These are phyloP conservation scores for Petrocephalus zakoni DNA, from an alignment of 2,113 vertebrate species.

Conservation along the genomic window DNA sequence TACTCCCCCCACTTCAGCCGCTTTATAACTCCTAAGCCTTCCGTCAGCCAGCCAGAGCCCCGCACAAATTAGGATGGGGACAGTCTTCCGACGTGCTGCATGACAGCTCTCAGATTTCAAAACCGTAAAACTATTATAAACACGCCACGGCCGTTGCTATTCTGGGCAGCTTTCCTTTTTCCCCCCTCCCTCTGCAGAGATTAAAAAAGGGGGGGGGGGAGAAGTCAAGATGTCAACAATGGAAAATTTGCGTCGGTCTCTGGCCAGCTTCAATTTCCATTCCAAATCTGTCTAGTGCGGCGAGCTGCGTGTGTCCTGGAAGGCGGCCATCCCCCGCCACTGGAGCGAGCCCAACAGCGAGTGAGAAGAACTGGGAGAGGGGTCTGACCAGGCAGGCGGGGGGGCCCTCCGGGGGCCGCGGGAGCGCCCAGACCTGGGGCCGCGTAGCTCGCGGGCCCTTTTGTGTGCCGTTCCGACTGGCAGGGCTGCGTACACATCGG, in stretches of 20 bases:
- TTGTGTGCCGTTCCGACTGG: slow-evolving; percentile 25
- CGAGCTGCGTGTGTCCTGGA: slow-evolving; percentile 25
- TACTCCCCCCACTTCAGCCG: background rate
- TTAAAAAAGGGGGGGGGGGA: background rate
- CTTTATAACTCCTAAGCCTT: background rate
- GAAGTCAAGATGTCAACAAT: slow-evolving; percentile 41
- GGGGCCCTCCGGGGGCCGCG: background rate
- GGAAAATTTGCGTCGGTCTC: slow-evolving; percentile 34
- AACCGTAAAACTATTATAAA: slow-evolving; percentile 24
- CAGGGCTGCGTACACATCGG: slow-evolving; percentile 31
- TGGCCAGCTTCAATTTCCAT: slow-evolving; percentile 30
- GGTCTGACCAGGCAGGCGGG: background rate
- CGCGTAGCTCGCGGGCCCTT: background rate
- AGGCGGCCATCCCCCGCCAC: slow-evolving; percentile 29
- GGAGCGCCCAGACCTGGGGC: background rate
- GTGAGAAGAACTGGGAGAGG: slow-evolving; percentile 23
- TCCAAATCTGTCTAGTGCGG: slow-evolving; percentile 27
- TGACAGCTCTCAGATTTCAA: slow-evolving; percentile 14
- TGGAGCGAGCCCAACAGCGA: slow-evolving; percentile 25
- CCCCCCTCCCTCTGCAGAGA: background rate
- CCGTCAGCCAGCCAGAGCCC: background rate
- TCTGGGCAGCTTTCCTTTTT: background rate
- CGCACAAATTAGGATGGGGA: slow-evolving; percentile 8
- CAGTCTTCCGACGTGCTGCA: slow-evolving; percentile 10
- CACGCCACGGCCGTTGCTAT: slow-evolving; percentile 11